Conservation (phyloP, 2,113 vertebrate species). For the Esox niger region DNA sequence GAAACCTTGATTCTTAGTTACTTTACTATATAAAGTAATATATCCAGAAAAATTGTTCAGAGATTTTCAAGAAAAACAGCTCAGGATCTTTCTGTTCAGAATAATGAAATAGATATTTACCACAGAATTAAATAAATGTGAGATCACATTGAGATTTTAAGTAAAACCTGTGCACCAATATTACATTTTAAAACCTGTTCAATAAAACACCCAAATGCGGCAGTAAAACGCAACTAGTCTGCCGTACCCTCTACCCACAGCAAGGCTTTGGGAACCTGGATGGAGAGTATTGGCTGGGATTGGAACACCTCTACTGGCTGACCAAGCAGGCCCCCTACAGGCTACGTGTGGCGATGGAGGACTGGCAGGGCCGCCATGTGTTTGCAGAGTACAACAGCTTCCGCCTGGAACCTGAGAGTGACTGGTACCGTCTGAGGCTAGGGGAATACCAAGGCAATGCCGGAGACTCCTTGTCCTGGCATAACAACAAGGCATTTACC, state of each 20-base stretch:
- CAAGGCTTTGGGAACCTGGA: slow-evolving; percentile 85
- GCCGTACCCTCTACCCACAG: slow-evolving; percentile 48
- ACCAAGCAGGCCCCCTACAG: slow-evolving; percentile 77
- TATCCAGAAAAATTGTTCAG: not conserved
- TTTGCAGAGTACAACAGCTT: slow-evolving; percentile 83
- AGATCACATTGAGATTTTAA: too few species aligned
- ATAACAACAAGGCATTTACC: slow-evolving; percentile 88
- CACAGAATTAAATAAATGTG: too few species aligned
- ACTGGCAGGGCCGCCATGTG: slow-evolving; percentile 83
- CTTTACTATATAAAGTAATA: not conserved
- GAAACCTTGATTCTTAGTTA: not conserved
- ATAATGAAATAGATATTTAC: not conserved
- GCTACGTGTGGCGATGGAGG: slow-evolving; percentile 80
- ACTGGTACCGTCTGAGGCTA: slow-evolving; percentile 83
- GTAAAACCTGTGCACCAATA: too few species aligned
- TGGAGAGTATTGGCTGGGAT: slow-evolving; percentile 88
- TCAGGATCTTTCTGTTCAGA: not conserved
- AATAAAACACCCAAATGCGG: too few species aligned
- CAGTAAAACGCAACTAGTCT: slow-evolving; percentile 1
- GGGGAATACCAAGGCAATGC: slow-evolving; percentile 84
- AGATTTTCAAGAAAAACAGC: too few species aligned
- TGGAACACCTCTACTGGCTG: slow-evolving; percentile 83
- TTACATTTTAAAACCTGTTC: too few species aligned
- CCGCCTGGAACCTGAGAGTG: slow-evolving; percentile 80
- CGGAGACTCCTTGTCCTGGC: slow-evolving; percentile 89